phyloP scores from a whole-genome alignment of 2,797 vertebrate genomes.

The Ceyx erithaca region DNA sequence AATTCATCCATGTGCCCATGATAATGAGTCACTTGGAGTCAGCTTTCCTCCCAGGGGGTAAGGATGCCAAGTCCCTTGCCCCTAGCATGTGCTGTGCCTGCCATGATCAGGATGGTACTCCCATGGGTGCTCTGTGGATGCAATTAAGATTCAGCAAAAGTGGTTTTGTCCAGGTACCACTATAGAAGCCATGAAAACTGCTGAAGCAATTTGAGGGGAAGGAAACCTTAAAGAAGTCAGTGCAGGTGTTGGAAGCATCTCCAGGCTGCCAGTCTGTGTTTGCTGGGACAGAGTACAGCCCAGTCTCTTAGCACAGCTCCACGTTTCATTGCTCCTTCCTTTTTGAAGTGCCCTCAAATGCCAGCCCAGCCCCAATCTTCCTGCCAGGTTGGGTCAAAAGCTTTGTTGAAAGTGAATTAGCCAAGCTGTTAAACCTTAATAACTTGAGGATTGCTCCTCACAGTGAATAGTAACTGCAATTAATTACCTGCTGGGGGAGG shows the following conservation, averaged over 20 bases:
- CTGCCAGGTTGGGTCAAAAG: not conserved
- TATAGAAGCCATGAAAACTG: not conserved
- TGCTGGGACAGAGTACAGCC: rapidly evolving
- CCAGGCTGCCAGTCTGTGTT: not conserved
- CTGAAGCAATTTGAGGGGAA: rapidly evolving
- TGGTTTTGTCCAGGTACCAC: not conserved
- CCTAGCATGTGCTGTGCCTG: rapidly evolving
- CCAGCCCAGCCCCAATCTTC: not conserved
- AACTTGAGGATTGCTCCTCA: not conserved
- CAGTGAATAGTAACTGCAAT: not conserved
- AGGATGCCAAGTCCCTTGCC: not conserved
- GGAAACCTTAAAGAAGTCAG: not conserved
- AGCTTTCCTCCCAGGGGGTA: not conserved
- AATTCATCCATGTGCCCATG: rapidly evolving
- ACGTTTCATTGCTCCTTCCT: not conserved
- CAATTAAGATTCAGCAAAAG: not conserved
- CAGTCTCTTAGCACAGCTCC: not conserved
- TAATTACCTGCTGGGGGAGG: not conserved
- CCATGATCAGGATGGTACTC: not conserved
- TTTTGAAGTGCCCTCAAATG: not conserved
- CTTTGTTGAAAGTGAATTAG: not conserved
- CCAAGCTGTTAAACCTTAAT: constrained; percentile 1
- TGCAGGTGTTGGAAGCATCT: not conserved
- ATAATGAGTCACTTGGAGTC: rapidly evolving
- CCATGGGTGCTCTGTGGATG: not conserved